Base-by-base conservation (phyloP, 2,797 vertebrate genomes). In the Enteromius mattozi region DNA sequence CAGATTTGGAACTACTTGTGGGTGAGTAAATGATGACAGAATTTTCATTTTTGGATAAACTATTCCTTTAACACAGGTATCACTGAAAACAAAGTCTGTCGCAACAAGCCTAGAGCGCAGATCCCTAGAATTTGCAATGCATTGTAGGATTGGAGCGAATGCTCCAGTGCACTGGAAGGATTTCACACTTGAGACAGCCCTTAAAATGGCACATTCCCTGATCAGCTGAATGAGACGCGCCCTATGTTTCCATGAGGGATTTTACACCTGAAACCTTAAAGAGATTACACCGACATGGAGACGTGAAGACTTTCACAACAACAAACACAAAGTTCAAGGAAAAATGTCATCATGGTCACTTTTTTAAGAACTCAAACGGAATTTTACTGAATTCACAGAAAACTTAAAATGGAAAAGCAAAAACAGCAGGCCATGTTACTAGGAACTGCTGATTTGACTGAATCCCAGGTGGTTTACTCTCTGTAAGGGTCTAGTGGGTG, bases 401-500 rank as follows among this genome's bases (percentile, higher is more conserved):
- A 27, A 33, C 56, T 45, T 35, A 24, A 35, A 59, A 59, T 9
- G n/a, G 27, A 81, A 77, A 65, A 27, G 12, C 4, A 17, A 33
- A 45, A 72, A 74, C 47, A 79, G 33, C 24, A 63, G 0, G 40
- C n/a, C 1, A 6, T 47, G 63, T 37, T 70, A 40, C 33, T 51
- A 35, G 14, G 4, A 87, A 78, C 47, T 77, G 86, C 78, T 84
- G 78, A 81, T 24, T 35, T 8, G 74, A 71, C 33, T 37, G 61
- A 80, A 69, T 70, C 35, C 35, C 59, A 74, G 7, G 56, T 35
- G 66, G n/a, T 51, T 82, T 42, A 49, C 6, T 70, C 45, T 72
- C 33, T 14, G 59, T 83, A 45, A 68, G 81, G 81, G 81, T 45
- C 66, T 49, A 17, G 45, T 40, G n/a, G 51, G 12, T 71, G 80